These are phyloP conservation scores for Acyrthosiphon pisum DNA, from an alignment of 1,140 invertebrate species.

Conservation along the genomic window DNA sequence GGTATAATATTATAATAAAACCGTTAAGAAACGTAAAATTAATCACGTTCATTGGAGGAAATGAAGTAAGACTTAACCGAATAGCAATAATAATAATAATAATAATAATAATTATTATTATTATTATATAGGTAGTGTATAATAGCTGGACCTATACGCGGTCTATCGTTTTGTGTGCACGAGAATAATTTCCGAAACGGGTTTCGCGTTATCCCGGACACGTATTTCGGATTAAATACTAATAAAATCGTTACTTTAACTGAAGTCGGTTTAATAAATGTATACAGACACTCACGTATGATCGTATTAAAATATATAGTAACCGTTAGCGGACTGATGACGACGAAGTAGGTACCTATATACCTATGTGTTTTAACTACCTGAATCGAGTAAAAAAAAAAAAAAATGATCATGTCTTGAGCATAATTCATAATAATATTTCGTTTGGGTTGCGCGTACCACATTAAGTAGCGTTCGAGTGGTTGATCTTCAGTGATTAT, in stretches of 20 bases:
- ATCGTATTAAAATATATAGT: neutral
- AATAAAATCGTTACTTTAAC: constrained; percentile 1
- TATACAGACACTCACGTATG: neutral
- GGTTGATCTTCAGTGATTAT: neutral
- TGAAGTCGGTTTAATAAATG: neutral
- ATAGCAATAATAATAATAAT: constrained; percentile 16
- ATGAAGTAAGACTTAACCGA: neutral
- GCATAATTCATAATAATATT: too few species aligned
- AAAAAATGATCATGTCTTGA: neutral
- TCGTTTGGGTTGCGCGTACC: neutral
- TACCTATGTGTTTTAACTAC: neutral
- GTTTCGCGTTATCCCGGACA: constrained; percentile 7
- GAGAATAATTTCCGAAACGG: constrained; percentile 11
- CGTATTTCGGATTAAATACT: constrained; percentile 13
- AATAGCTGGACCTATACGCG: neutral
- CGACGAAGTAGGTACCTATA: neutral
- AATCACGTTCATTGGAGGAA: neutral
- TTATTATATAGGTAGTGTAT: neutral
- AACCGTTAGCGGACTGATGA: constrained; percentile 3
- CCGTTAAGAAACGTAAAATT: neutral
- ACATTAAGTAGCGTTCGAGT: neutral
- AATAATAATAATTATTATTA: constrained; percentile 11
- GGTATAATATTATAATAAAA: neutral
- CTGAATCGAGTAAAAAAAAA: neutral
- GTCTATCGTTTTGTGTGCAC: neutral